These are phyloP conservation scores for Entosphenus tridentatus DNA, from an alignment of 2,113 vertebrate genomes.

Conservation along the genomic window DNA sequence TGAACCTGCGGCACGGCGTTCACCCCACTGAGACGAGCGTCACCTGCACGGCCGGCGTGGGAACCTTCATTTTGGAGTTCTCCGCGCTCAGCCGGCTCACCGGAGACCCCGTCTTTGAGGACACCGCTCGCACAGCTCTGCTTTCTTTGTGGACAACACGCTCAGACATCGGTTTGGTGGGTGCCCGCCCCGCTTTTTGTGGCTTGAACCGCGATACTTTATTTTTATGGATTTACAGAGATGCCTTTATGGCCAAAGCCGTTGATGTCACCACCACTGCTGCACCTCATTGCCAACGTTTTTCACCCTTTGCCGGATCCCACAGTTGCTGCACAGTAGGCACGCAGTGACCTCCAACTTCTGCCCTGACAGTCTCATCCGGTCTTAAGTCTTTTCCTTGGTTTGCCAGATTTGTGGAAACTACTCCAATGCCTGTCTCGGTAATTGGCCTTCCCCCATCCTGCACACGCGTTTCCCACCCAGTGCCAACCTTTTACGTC, in stretches of 20 bases:
- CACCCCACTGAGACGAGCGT: constrained; percentile 70
- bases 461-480: too few species aligned
- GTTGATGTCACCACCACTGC: neutral
- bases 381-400: too few species aligned
- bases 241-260: neutral
- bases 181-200: constrained; percentile 11
- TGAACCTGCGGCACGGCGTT: constrained; percentile 67
- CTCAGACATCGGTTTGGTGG: constrained; percentile 78
- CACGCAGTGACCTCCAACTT: too few species aligned
- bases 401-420: too few species aligned
- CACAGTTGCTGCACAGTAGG: too few species aligned
- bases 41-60: constrained; percentile 81
- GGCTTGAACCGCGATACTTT: neutral
- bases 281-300: neutral
- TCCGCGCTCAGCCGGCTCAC: constrained; percentile 67
- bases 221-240: neutral
- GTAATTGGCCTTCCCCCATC: too few species aligned
- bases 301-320: too few species aligned
- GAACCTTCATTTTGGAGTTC: constrained; percentile 92
- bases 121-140: constrained; percentile 44
- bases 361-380: too few species aligned
- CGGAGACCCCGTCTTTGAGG: constrained; percentile 54
- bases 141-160: constrained; percentile 60
- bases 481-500: too few species aligned
- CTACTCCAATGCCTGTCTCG: too few species aligned